Percentiles rank a stretch among this genome's conserved stretches.
Evolutionary conservation across 2,888 invertebrate species (phyloP).

Genomic region (Bugula neritina): DNA sequence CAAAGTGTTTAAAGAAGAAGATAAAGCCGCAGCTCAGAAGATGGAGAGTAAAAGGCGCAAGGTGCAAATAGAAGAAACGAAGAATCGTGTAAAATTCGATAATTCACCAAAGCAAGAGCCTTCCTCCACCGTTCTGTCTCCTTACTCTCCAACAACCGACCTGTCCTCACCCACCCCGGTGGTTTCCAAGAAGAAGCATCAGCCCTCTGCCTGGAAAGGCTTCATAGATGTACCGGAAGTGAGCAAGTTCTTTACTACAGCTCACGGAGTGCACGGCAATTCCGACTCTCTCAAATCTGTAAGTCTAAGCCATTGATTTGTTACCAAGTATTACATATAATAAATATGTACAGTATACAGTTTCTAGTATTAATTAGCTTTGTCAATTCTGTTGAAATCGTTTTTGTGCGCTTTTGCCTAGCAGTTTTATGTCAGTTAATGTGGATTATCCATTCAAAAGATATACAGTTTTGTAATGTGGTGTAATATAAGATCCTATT

Average conservation of each 20-base stretch:
- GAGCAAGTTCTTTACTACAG: conserved; percentile 75
- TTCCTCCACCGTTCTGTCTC: not conserved
- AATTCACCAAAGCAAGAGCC: conserved; percentile 23
- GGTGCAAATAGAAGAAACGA: conserved; percentile 34
- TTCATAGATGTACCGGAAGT: conserved; percentile 84
- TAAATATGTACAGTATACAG: too few relatives aligned
- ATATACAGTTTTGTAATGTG: too few relatives aligned
- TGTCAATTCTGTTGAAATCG: too few relatives aligned
- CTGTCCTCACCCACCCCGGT: conserved; percentile 16
- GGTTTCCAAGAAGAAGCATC: not conserved
- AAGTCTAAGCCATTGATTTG: too few relatives aligned
- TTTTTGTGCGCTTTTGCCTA: too few relatives aligned
- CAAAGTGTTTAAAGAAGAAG: conserved; percentile 11
- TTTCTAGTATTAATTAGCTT: too few relatives aligned
- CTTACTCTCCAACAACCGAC: not conserved
- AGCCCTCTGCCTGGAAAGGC: conserved; percentile 67
- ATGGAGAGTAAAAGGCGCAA: not conserved
- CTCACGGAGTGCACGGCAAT: conserved; percentile 66
- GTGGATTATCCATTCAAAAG: too few relatives aligned
- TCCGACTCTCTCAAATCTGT: conserved; percentile 34
- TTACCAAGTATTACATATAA: too few relatives aligned
- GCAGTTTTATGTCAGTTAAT: too few relatives aligned
- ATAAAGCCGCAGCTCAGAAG: not conserved
- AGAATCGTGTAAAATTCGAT: conserved; percentile 30
- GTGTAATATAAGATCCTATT: too few relatives aligned